phyloP scores from a whole-genome alignment of 2,888 invertebrate genomes.

The Zelleria hepariella region DNA sequence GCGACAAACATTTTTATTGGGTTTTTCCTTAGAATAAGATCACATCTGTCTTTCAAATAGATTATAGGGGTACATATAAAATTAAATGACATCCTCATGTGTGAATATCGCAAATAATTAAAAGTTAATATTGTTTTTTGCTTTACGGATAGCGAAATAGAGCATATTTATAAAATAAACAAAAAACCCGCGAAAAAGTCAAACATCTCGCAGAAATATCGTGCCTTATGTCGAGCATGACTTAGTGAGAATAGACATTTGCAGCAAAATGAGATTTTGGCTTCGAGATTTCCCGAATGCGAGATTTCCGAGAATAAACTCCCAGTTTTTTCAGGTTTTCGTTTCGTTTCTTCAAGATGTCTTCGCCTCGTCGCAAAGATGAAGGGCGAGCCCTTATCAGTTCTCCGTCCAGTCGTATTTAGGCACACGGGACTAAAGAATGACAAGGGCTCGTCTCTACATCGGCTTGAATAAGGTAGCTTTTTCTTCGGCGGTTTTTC shows the following conservation, averaged over 20 bases:
- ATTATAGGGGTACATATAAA: background rate
- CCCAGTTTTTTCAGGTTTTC: too few species aligned
- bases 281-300: too few species aligned
- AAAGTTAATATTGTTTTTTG: background rate
- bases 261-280: too few species aligned
- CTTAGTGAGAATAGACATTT: too few species aligned
- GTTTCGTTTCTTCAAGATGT: background rate
- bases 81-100: background rate
- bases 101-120: too few species aligned
- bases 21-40: too few species aligned
- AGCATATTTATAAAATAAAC: too few species aligned
- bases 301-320: too few species aligned
- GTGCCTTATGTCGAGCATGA: too few species aligned
- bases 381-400: slow-evolving; percentile 94
- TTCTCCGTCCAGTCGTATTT: slow-evolving; percentile 96
- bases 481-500: slow-evolving; percentile 3
- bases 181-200: too few species aligned
- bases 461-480: background rate
- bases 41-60: background rate
- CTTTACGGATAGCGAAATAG: background rate
- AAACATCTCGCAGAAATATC: too few species aligned
- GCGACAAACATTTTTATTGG: too few species aligned
- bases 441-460: slow-evolving; percentile 86
- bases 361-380: slow-evolving; percentile 20
- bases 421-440: slow-evolving; percentile 88